Percentiles rank a stretch among this genome's conserved stretches.
These are phyloP conservation scores for Embidobia sp. DNA, from an alignment of 2,888 invertebrate genomes.

Conservation along the genomic window DNA sequence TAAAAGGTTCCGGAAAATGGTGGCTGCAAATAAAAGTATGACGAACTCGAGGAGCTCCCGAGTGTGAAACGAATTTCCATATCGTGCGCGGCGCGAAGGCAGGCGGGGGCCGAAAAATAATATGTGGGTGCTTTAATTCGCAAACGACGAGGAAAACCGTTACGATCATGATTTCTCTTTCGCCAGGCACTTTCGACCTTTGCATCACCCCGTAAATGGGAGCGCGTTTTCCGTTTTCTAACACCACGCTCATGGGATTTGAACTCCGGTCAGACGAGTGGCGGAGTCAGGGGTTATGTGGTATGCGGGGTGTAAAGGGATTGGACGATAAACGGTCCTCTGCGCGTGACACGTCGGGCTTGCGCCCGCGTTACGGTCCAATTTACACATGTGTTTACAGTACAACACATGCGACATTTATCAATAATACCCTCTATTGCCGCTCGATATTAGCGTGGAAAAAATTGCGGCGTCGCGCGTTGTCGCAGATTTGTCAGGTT, in stretches of 20 bases:
- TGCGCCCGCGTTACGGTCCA: slow-evolving; percentile 43
- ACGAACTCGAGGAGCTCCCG: too few relatives aligned
- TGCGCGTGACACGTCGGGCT: slow-evolving; percentile 70
- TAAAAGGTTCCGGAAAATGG: slow-evolving; percentile 26
- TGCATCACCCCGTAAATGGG: slow-evolving; percentile 12
- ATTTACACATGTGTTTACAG: slow-evolving; percentile 59
- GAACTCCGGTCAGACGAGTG: slow-evolving; percentile 61
- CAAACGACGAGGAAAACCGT: neutral
- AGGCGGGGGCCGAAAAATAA: neutral
- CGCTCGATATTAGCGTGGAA: slow-evolving; percentile 32
- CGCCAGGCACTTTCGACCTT: slow-evolving; percentile 3
- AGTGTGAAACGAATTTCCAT: too few relatives aligned
- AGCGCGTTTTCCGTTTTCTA: slow-evolving; percentile 36
- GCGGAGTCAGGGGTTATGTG: slow-evolving; percentile 69
- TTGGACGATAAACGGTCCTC: slow-evolving; percentile 73
- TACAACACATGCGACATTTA: slow-evolving; percentile 49
- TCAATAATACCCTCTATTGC: slow-evolving; percentile 51
- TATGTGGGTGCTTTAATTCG: neutral
- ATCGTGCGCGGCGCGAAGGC: too few relatives aligned
- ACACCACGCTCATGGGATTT: slow-evolving; percentile 48
- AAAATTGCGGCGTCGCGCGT: slow-evolving; percentile 24
- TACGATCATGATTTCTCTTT: neutral
- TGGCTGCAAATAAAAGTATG: too few relatives aligned
- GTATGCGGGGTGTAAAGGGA: slow-evolving; percentile 71
- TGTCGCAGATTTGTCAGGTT: slow-evolving; percentile 29